Evolutionary conservation across 1,140 invertebrate genomes (phyloP), one percentile per base, ranked within the genome.

Genomic region (Rhyacophila brunnea): DNA sequence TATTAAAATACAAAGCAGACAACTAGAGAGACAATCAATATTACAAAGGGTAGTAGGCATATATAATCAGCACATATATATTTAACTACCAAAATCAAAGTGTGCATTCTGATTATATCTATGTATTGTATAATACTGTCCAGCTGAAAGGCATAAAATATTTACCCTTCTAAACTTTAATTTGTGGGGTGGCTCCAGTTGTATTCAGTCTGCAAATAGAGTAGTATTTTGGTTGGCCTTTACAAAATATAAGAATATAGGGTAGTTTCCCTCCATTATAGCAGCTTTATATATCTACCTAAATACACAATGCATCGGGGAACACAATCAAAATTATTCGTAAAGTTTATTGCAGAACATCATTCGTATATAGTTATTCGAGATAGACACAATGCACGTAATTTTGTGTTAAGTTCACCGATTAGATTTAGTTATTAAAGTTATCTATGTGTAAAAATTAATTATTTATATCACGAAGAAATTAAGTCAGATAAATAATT

Each of bases 101-200:
- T n/a, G 38, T 40, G 4, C 5, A 6, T n/a, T n/a, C 15, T 40
- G 38, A 15, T 23, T 18, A 15, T 14, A 15, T 7, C 42, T 43
- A 28, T 28, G 23, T 9, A 9, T 13, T 20, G n/a, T n/a, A n/a
- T n/a, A n/a, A n/a, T n/a, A n/a, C 46, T 20, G 47, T 58, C 55
- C 44, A 34, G 54, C 45, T 42, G 18, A 46, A 43, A 52, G 20
- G 43, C 43, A 58, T 60, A 56, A 60, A 44, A 40, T 42, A 54
- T 49, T 48, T 58, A 52, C 62, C 62, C 57, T 28, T 50, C 49
- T 11, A 15, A 47, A 60, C 42, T 64, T 64, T 57, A 64, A 64
- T 64, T 60, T 32, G 42, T 55, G 53, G 62, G 62, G 62, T 55
- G 62, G 62, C 32, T 28, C 23, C 23, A 28, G 23, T 28, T 28